Base-by-base conservation (phyloP, 2,797 vertebrate species). In the Sebastes iracundus region DNA sequence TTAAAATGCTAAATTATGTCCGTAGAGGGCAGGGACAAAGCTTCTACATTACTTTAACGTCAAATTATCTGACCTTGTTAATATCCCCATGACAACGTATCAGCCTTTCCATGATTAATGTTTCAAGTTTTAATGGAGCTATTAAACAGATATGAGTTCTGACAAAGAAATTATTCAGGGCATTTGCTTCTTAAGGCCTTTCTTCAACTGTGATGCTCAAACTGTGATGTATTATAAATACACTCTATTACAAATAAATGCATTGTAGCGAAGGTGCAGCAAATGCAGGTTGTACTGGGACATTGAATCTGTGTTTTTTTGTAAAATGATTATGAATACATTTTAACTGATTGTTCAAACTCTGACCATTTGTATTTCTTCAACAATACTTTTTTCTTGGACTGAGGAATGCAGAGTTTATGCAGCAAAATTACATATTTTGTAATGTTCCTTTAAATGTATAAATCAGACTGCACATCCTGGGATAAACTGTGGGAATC, bases 131-230 rank as follows among this genome's bases (percentile, higher is more conserved):
- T 64, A 79, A 59, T 56, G 5, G 64, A 49, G 64, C 55, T 56
- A 11, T 60, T 64, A 8, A 60, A 55, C 25, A 59, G 28, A 68
- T 69, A 32, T 16, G 25, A 58, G 55, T 62, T 72, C 27, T 52
- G n/a, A 25, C 27, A 62, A 30, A 67, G 18, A 72, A 52, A 64
- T 28, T 38, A 70, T 42, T 80, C 30, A 67, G 22, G 3, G 38
- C 25, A 25, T 73, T 23, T n/a, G 30, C 55, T 33, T 28, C 12
- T 49, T 18, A 32, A 62, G 42, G n/a, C 32, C 28, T 14, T 59
- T 72, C 16, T 69, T 87, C n/a, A 75, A 52, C 65, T 88, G 82
- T 81, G 65, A 77, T 53, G 6, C 33, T 78, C 11, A 80, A 79
- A 30, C 59, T 81, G 65, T 81, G n/a, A 28, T 78, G 53, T 70